These are phyloP conservation scores for Dastarcus helophoroides DNA, from an alignment of 2,888 invertebrate species.

Conservation along the genomic window DNA sequence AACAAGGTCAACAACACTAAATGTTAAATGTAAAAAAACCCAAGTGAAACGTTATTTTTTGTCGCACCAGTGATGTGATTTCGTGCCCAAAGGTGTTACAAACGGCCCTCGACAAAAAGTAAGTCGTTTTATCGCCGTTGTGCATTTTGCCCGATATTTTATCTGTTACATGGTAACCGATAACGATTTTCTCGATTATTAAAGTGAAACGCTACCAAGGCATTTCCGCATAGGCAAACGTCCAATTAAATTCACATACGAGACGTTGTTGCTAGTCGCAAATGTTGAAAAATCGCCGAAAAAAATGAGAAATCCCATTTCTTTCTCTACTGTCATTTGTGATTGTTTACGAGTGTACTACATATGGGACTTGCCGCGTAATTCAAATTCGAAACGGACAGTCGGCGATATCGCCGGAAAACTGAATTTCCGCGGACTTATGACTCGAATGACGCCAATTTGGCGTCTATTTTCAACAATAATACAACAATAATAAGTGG, in stretches of 20 bases:
- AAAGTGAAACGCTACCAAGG: constrained; percentile 6
- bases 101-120: no score
- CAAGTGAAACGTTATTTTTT: constrained; percentile 15
- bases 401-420: background rate
- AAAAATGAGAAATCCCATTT: constrained; percentile 9
- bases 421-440: background rate
- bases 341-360: constrained; percentile 32
- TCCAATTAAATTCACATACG: constrained; percentile 3
- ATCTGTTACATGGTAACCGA: constrained; percentile 11
- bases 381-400: no score
- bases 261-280: constrained; percentile 6
- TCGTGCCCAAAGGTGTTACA: constrained; percentile 12
- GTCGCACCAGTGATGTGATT: constrained; percentile 18
- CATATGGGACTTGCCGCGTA: constrained; percentile 26
- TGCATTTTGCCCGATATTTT: constrained; percentile 12
- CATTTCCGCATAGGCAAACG: no score
- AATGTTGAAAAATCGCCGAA: constrained; percentile 2
- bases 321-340: constrained; percentile 25
- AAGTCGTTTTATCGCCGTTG: constrained; percentile 14
- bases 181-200: constrained; percentile 17
- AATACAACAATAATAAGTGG: background rate
- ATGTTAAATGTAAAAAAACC: constrained; percentile 21
- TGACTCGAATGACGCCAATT: background rate
- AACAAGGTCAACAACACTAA: constrained; percentile 37
- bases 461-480: background rate